Evolutionary conservation across 2,113 vertebrate species (phyloP).

Genomic region (Procavia capensis): DNA sequence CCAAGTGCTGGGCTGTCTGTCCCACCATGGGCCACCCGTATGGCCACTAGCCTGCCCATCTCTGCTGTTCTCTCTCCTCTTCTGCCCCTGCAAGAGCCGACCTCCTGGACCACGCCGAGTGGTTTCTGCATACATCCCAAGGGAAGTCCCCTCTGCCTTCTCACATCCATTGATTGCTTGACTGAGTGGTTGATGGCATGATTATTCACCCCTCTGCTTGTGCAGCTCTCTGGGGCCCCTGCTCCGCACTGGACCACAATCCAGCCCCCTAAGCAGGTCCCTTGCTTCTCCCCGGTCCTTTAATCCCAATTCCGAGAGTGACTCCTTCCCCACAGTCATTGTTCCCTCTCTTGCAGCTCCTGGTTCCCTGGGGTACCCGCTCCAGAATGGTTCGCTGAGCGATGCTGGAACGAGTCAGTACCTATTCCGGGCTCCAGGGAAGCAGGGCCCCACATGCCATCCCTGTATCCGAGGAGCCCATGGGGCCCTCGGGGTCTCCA

Average conservation of each 20-base stretch:
- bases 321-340: not conserved
- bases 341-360: not conserved
- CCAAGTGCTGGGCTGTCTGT: not conserved
- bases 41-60: not conserved
- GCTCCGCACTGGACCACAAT: not conserved
- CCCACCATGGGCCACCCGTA: not conserved
- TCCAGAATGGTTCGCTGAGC: not conserved
- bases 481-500: rapidly evolving
- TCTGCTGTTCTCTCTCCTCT: not conserved
- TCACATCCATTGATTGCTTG: no score
- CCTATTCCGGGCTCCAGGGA: not conserved
- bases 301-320: not conserved
- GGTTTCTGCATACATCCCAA: not conserved
- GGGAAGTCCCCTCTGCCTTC: not conserved
- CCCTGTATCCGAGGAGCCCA: not conserved
- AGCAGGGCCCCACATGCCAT: not conserved
- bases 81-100: not conserved
- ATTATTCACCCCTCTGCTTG: no score
- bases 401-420: not conserved
- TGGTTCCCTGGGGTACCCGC: not conserved
- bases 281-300: not conserved
- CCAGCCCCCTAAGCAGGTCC: not conserved
- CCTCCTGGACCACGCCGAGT: not conserved
- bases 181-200: not conserved
- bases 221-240: no score